Conservation (phyloP, 1,140 invertebrate species). For the Saccostrea echinata region DNA sequence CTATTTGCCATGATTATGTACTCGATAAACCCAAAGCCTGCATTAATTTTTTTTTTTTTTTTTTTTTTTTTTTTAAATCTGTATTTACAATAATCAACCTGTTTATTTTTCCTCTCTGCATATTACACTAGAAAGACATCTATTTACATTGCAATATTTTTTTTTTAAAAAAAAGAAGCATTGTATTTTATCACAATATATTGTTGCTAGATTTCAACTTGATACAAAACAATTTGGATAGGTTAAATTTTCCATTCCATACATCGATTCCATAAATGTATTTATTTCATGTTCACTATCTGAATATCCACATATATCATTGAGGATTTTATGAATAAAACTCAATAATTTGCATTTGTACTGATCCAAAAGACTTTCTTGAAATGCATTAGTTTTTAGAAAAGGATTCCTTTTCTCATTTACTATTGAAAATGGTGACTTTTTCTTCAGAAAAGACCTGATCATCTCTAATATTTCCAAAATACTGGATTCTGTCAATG, state of each 20-base stretch:
- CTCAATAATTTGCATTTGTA: neutral
- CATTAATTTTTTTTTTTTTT: too few relatives aligned
- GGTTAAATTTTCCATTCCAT: neutral
- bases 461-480: neutral
- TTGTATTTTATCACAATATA: neutral
- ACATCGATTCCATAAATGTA: neutral
- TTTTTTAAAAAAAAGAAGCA: too few relatives aligned
- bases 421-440: neutral
- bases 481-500: neutral
- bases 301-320: neutral
- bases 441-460: neutral
- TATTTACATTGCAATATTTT: too few relatives aligned
- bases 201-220: neutral
- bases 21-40: too few relatives aligned
- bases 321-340: neutral
- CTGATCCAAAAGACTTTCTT: neutral
- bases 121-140: too few relatives aligned
- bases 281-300: neutral
- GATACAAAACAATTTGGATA: constrained; percentile 17
- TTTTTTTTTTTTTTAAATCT: too few relatives aligned
- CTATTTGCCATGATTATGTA: too few relatives aligned
- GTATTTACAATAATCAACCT: too few relatives aligned
- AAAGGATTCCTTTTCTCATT: neutral
- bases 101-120: too few relatives aligned
- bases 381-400: constrained; percentile 13